Evolutionary conservation across 2,888 invertebrate species (phyloP).

Genomic region (Temnothorax unifasciatus): DNA sequence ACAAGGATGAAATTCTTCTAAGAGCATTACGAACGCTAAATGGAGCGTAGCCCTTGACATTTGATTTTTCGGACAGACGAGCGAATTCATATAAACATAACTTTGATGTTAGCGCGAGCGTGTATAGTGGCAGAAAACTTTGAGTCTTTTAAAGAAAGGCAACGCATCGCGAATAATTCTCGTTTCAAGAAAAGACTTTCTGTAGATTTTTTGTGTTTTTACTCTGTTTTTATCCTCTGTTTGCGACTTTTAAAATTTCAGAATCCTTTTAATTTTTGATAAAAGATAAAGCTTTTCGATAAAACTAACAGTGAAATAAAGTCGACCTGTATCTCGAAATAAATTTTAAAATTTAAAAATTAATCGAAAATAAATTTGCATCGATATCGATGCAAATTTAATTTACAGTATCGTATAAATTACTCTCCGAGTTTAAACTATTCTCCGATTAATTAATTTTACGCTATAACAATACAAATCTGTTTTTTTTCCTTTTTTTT

Average conservation of each 20-base stretch:
- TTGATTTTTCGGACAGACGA: background rate
- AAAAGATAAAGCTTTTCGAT: background rate
- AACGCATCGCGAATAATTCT: background rate
- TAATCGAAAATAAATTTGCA: too few species aligned
- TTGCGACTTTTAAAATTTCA: background rate
- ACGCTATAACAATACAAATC: background rate
- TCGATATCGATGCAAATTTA: background rate
- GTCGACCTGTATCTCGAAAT: background rate
- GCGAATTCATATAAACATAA: conserved; percentile 1
- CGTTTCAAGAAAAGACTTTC: background rate
- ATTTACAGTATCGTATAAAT: background rate
- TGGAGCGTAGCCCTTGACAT: background rate
- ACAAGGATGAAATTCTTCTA: too few species aligned
- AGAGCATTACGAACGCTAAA: too few species aligned
- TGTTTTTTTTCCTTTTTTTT: background rate
- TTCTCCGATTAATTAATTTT: background rate
- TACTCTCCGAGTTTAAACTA: background rate
- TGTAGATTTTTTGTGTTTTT: background rate
- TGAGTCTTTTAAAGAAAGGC: background rate
- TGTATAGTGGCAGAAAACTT: background rate
- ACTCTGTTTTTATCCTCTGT: background rate
- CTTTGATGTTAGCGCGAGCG: background rate
- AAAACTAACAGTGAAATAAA: background rate
- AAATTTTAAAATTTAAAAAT: background rate
- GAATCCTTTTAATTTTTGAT: background rate